A percentile compares a stretch with the other conserved stretches of the same genome.
Evolutionary conservation across 2,113 vertebrate genomes (phyloP).

Genomic region (Hippocampus abdominalis): DNA sequence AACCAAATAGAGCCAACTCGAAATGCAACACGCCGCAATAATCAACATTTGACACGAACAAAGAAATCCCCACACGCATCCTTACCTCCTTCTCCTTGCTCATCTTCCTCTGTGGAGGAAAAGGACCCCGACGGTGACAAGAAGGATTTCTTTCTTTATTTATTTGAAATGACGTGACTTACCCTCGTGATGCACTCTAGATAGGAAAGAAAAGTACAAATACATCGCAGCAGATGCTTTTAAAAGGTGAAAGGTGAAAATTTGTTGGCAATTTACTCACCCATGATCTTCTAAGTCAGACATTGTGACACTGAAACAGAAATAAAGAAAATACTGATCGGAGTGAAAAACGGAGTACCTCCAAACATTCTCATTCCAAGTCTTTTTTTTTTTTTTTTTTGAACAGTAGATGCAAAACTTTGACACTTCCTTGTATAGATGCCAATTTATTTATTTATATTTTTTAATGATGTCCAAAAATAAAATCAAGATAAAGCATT

Average conservation of each 20-base stretch:
- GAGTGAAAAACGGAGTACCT: not conserved
- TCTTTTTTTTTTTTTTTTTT: too few species aligned
- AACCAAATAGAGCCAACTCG: not conserved
- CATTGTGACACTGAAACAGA: conserved; percentile 43
- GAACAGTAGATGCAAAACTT: too few species aligned
- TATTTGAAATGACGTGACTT: conserved; percentile 13
- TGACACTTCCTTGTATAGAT: too few species aligned
- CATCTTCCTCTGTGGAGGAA: conserved; percentile 52
- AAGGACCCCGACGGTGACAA: not conserved
- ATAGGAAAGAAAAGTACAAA: conserved; percentile 4
- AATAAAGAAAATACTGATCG: not conserved
- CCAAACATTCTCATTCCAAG: too few species aligned
- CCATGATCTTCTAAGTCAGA: conserved; percentile 51
- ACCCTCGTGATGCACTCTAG: conserved; percentile 54
- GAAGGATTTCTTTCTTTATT: conserved; percentile 8
- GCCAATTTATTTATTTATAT: too few species aligned
- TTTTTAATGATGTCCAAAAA: too few species aligned
- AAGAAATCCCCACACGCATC: not conserved
- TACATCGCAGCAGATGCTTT: not conserved
- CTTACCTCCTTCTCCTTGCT: conserved; percentile 64
- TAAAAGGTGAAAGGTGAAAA: not conserved
- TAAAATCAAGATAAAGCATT: too few species aligned
- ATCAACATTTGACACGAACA: not conserved
- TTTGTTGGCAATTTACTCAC: conserved; percentile 31
- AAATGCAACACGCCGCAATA: not conserved